Evolutionary conservation across 2,888 invertebrate species (phyloP).

Genomic region (Iselma pallidipennis): DNA sequence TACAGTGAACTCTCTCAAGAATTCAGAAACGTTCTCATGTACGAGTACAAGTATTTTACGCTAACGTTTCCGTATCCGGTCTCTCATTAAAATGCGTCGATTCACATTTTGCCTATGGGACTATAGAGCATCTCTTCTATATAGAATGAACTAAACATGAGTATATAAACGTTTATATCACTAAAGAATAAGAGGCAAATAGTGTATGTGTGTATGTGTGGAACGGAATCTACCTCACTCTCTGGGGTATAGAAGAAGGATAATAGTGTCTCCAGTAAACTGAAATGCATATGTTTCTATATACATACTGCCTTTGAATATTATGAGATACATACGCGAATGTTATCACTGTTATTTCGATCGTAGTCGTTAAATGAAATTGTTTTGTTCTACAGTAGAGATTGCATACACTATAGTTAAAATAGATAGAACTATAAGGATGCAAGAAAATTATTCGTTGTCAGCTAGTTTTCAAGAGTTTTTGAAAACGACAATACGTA

Average conservation of each 20-base stretch:
- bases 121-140: constrained; percentile 14
- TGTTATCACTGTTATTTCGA: constrained; percentile 15
- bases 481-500: neutral
- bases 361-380: constrained; percentile 18
- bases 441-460: neutral
- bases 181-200: constrained; percentile 7
- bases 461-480: neutral
- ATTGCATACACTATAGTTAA: constrained; percentile 12
- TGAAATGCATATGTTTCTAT: constrained; percentile 9
- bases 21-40: constrained; percentile 8
- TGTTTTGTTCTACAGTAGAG: constrained; percentile 19
- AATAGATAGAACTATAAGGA: neutral
- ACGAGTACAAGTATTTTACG: constrained; percentile 12
- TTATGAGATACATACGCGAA: constrained; percentile 10
- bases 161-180: constrained; percentile 24
- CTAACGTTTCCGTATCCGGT: constrained; percentile 30
- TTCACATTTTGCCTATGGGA: constrained; percentile 28
- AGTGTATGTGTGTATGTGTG: neutral
- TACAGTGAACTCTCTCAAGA: constrained; percentile 4
- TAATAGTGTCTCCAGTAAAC: constrained; percentile 1
- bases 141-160: constrained; percentile 19
- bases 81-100: constrained; percentile 37
- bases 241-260: neutral
- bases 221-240: neutral
- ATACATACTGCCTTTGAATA: constrained; percentile 3